These are phyloP conservation scores for Conus betulinus DNA, from an alignment of 1,140 invertebrate species.

Conservation along the genomic window DNA sequence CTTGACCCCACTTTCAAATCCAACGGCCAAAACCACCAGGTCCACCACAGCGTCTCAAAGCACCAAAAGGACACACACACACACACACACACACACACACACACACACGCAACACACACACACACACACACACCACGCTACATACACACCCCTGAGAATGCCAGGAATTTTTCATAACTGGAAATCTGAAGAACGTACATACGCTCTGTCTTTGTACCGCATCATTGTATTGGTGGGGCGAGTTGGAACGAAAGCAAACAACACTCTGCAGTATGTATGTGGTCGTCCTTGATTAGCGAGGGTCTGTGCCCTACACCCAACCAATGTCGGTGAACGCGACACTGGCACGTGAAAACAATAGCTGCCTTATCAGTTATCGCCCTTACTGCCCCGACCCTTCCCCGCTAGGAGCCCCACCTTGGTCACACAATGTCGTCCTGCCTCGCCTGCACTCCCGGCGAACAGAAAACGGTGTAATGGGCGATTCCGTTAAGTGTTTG, in stretches of 20 bases:
- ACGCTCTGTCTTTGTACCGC: not conserved
- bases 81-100: too few relatives aligned
- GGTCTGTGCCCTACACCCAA: not conserved
- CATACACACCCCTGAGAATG: not conserved
- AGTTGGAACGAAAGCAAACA: too few relatives aligned
- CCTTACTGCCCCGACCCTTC: not conserved
- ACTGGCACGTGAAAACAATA: conserved; percentile 30
- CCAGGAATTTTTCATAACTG: not conserved
- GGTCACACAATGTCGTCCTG: not conserved
- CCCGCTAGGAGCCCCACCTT: not conserved
- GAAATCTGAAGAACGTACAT: not conserved
- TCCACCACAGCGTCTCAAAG: too few relatives aligned
- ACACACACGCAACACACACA: too few relatives aligned
- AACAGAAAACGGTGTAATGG: too few relatives aligned
- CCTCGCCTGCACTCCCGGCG: not conserved
- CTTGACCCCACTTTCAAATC: too few relatives aligned
- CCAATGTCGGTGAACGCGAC: conserved; percentile 17
- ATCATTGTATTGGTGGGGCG: too few relatives aligned
- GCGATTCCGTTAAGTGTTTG: not conserved
- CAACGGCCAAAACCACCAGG: too few relatives aligned
- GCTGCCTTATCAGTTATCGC: conserved; percentile 24
- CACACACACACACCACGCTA: too few relatives aligned
- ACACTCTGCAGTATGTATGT: not conserved
- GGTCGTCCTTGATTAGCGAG: not conserved
- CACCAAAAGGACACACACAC: too few relatives aligned